Evolutionary conservation across 2,797 vertebrate genomes (phyloP).

Genomic region (Peromyscus nudipes): DNA sequence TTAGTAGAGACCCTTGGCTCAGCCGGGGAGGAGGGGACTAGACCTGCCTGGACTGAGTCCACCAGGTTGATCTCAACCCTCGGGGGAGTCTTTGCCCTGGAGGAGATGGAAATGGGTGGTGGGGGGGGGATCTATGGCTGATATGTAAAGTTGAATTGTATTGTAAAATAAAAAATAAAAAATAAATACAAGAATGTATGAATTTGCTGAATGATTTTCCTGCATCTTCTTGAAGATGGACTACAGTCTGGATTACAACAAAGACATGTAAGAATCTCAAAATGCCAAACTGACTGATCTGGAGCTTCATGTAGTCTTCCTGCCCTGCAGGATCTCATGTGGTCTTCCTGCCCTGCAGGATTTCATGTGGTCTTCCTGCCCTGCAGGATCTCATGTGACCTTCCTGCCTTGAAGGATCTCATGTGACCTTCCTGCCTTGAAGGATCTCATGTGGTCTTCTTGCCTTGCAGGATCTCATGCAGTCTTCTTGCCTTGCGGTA

Average conservation of each 20-base stretch:
- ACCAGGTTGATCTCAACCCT: no score
- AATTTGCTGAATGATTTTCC: conserved; percentile 65
- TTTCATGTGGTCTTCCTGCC: no score
- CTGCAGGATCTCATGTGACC: background rate
- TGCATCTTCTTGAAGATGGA: conserved; percentile 29
- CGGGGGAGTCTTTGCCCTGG: no score
- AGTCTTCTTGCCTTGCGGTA: background rate
- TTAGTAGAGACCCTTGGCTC: no score
- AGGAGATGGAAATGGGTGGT: no score
- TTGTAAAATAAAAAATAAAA: no score
- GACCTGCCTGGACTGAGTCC: no score
- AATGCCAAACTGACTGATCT: conserved; percentile 53
- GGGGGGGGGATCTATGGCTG: no score
- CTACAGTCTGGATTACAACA: conserved; percentile 59
- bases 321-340: no score
- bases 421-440: no score
- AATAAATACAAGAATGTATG: conserved; percentile 63
- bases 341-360: background rate
- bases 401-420: background rate
- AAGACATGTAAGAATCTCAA: conserved; percentile 31
- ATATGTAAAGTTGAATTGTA: no score
- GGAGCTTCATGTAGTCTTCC: background rate
- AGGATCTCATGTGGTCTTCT: background rate
- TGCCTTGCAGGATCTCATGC: background rate
- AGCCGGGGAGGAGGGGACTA: no score